Evolutionary conservation across 1,140 invertebrate genomes (phyloP), one percentile per base, ranked within the genome.

Genomic region (Drosophila subpulchrella): DNA sequence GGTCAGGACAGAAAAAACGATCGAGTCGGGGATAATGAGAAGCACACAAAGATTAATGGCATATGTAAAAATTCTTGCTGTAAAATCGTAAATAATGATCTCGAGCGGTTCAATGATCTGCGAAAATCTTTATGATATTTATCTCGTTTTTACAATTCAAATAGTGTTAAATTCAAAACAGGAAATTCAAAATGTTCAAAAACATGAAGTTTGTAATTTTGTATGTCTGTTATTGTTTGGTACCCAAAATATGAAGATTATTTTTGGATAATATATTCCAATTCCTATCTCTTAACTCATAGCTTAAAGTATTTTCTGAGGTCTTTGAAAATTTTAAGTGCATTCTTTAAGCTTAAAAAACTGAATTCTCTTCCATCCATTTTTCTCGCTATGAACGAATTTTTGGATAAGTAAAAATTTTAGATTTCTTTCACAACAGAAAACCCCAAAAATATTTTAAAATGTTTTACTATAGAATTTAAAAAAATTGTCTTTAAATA

Each of bases 401-500:
- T 48, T 7, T 24, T 15, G n/a, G n/a, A 17, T 15, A 50, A 15
- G 34, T 62, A 32, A 12, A 10, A 34, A 50, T 65, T 34, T 24
- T 11, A 20, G 24, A 42, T 62, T 59, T 17, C 44, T 8, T 56
- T 24, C n/a, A 5, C 17, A 38, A 38, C 12, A 54, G 17, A 38
- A 54, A 58, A 39, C 34, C 20, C 36, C 13, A 41, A 24, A 15
- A 44, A 78, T 42, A 39, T 65, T 41, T 55, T 10, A 5, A 41
- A 36, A 66, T 50, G 7, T 24, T 34, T 53, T 20, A 36, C 15
- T 46, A 51, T 41, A 62, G 32, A 59, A 66, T 41, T 48, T 54
- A 11, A 50, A 62, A 56, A 78, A 74, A 68, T 34, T 48, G 61
- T 75, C 75, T 67, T 48, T 24, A 66, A 44, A 77, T 68, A 79